These are phyloP conservation scores for Rhinatrema bivittatum DNA, from an alignment of 2,797 vertebrate genomes.

Conservation along the genomic window DNA sequence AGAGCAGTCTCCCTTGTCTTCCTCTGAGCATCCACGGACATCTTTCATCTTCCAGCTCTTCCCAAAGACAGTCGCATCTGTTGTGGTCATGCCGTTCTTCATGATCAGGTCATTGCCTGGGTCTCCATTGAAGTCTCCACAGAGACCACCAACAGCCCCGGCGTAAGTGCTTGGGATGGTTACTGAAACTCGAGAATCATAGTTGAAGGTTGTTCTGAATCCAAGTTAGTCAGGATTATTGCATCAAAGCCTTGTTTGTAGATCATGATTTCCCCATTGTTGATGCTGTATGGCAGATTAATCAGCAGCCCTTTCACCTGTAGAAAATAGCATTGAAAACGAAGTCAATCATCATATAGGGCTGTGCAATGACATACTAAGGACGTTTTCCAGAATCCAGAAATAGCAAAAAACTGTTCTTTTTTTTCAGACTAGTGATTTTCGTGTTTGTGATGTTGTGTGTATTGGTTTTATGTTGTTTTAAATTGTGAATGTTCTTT, in stretches of 20 bases:
- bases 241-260: conserved; percentile 36
- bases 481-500: no score
- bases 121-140: conserved; percentile 44
- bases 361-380: no score
- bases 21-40: conserved; percentile 1
- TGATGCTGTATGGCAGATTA: neutral
- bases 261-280: conserved; percentile 28
- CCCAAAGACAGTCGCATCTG: conserved; percentile 28
- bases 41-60: conserved; percentile 41
- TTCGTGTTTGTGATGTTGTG: no score
- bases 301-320: conserved; percentile 12
- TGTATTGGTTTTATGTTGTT: no score
- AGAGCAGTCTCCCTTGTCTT: fast-evolving
- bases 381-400: no score
- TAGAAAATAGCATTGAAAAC: no score
- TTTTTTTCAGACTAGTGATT: no score
- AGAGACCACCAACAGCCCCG: conserved; percentile 41
- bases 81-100: conserved; percentile 15
- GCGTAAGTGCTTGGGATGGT: conserved; percentile 40
- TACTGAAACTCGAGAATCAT: conserved; percentile 37
- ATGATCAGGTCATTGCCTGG: conserved; percentile 38
- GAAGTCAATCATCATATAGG: no score
- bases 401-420: no score
- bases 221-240: conserved; percentile 39
- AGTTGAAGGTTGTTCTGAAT: conserved; percentile 42